These are phyloP conservation scores for Ammodramus savannarum DNA, from an alignment of 2,113 vertebrate species.

Conservation along the genomic window DNA sequence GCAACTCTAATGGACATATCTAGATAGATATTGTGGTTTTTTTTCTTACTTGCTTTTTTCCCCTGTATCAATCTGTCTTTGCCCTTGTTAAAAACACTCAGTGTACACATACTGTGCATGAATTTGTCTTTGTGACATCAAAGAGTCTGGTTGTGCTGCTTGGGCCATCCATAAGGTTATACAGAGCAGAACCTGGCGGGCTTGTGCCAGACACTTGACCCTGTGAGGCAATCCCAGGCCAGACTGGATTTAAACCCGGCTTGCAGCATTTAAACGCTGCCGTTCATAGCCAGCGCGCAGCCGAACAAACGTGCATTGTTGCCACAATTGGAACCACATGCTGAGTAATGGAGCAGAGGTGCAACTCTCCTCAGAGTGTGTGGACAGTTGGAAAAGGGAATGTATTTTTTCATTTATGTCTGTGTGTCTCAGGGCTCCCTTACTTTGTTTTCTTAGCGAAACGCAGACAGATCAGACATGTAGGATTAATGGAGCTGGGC, in stretches of 20 bases:
- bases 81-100: not conserved
- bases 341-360: constrained; percentile 57
- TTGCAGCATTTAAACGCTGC: not conserved
- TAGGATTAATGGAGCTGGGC: constrained; percentile 15
- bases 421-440: constrained; percentile 9
- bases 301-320: constrained; percentile 74
- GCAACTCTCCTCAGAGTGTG: constrained; percentile 38
- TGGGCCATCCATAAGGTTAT: constrained; percentile 57
- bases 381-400: constrained; percentile 49
- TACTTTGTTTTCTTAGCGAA: constrained; percentile 33
- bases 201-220: constrained; percentile 67
- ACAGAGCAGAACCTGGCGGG: constrained; percentile 33
- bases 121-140: constrained; percentile 41
- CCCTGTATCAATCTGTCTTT: not conserved
- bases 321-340: constrained; percentile 78
- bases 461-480: not conserved
- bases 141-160: constrained; percentile 35
- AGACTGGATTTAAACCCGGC: constrained; percentile 30
- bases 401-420: constrained; percentile 52
- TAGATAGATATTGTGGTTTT: fast-evolving
- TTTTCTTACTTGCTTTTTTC: not conserved
- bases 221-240: constrained; percentile 40
- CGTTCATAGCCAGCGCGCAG: constrained; percentile 6
- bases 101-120: not conserved
- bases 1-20: not conserved